Base-by-base conservation (phyloP, 2,797 vertebrate genomes). In the Rhynchonycteris naso region DNA sequence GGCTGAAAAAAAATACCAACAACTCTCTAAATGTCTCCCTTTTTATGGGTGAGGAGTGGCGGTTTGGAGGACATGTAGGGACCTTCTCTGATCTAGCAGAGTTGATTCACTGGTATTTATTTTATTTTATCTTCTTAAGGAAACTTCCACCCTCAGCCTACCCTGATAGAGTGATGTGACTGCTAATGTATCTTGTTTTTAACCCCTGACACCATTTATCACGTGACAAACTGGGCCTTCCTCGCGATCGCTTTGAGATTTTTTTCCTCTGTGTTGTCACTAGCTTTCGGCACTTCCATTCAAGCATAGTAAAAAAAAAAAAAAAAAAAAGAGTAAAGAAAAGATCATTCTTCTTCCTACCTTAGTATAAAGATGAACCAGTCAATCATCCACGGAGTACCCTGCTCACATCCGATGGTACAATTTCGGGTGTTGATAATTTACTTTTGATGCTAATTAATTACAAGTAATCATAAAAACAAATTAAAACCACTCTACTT, bases 391-490 rank as follows among this genome's bases (percentile, higher is more conserved):
- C 93, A 92, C 87, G 89, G 96, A 96, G 83, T 96, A 93, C 68
- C 89, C 87, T 93, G 88, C 63, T 94, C 90, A 91, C 88, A 54
- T 97, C 97, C 83, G 69, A 96, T 59, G 84, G 66, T 88, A 95
- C 93, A 43, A 97, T 98, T 98, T 97, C 68, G 9, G 72, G 92
- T 96, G 97, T 90, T 97, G 97, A 97, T 98, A 98, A 98, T 98
- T 98, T 97, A 88, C 97, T 98, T 98, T 98, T 97, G 97, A 98
- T 98, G 98, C 98, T 98, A 98, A 98, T 98, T 98, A 98, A 98
- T 98, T 97, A 98, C 96, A 97, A 98, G 97, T 97, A 96, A 98
- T 98, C 98, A 98, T 98, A 98, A 98, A 98, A 98, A 96, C 98
- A 98, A 98, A 98, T 98, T 97, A 97, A 98, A 98, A 98, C 92